Evolutionary conservation across 1,140 invertebrate genomes (phyloP).

Genomic region (Drosophila setifemur): DNA sequence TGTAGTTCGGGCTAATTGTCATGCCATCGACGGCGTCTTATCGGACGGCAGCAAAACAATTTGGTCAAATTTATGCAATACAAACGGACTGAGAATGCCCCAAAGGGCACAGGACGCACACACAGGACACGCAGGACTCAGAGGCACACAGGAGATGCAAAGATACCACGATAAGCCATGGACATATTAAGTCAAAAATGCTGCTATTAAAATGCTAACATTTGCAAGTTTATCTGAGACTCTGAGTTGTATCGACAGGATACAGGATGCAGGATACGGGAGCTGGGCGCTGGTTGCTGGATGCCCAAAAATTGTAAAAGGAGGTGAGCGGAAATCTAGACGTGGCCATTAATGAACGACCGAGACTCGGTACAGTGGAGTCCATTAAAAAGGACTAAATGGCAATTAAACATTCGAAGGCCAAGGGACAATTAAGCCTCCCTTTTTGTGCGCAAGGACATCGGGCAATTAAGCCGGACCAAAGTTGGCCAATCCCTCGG

Average conservation of each 20-base stretch:
- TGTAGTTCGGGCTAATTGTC: constrained; percentile 73
- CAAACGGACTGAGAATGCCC: constrained; percentile 31
- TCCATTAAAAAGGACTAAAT: constrained; percentile 81
- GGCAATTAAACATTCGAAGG: constrained; percentile 74
- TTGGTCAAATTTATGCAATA: constrained; percentile 72
- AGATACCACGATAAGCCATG: constrained; percentile 39
- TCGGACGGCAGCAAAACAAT: constrained; percentile 62
- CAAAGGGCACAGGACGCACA: constrained; percentile 22
- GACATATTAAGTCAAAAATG: constrained; percentile 73
- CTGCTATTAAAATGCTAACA: constrained; percentile 74
- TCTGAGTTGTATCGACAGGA: constrained; percentile 22
- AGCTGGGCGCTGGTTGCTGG: constrained; percentile 23
- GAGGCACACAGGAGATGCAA: constrained; percentile 19
- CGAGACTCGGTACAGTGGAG: constrained; percentile 46
- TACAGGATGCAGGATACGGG: constrained; percentile 6
- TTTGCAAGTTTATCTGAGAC: constrained; percentile 72
- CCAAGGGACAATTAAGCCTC: constrained; percentile 67
- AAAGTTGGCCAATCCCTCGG: constrained; percentile 66
- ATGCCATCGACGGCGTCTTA: constrained; percentile 74
- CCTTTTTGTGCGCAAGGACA: constrained; percentile 66
- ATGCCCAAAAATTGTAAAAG: constrained; percentile 33
- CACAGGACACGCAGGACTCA: constrained; percentile 21
- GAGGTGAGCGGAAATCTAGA: constrained; percentile 73
- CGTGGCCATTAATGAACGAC: constrained; percentile 67
- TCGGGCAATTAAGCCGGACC: constrained; percentile 75